These are phyloP conservation scores for Andrena flavipes DNA, from an alignment of 2,888 invertebrate genomes.

Conservation along the genomic window DNA sequence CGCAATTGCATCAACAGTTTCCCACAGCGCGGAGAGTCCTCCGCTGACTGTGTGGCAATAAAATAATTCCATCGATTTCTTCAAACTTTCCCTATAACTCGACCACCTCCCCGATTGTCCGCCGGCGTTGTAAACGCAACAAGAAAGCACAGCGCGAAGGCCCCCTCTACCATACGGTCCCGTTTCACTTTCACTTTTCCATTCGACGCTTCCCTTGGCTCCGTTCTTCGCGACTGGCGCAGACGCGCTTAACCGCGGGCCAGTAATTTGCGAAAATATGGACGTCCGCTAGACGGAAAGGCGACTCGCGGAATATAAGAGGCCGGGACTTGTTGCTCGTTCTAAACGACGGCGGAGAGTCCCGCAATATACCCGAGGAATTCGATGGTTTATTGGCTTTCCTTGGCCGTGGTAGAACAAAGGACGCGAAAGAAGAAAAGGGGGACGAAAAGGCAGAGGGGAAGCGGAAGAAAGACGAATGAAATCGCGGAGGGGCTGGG, in stretches of 20 bases:
- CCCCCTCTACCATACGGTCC: not conserved
- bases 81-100: conserved; percentile 48
- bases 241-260: conserved; percentile 63
- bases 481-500: conserved; percentile 42
- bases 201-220: conserved; percentile 32
- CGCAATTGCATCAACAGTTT: not conserved
- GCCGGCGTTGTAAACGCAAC: not conserved
- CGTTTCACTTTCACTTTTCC: conserved; percentile 48
- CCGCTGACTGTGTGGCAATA: not conserved
- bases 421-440: conserved; percentile 61
- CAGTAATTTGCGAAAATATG: conserved; percentile 71
- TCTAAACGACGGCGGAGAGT: conserved; percentile 74
- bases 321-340: conserved; percentile 82
- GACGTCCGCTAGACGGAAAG: conserved; percentile 66
- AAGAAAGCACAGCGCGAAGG: conserved; percentile 19
- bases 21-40: too few relatives aligned
- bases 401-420: conserved; percentile 80
- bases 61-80: conserved; percentile 59
- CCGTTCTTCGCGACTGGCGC: conserved; percentile 48
- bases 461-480: conserved; percentile 65
- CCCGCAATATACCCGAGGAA: conserved; percentile 81
- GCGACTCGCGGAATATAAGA: conserved; percentile 79
- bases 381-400: conserved; percentile 84
- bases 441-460: conserved; percentile 29
- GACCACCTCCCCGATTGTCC: conserved; percentile 10